Evolutionary conservation across 2,113 vertebrate genomes (phyloP), one percentile per base, ranked within the genome.

Genomic region (Stigmatopora argus): DNA sequence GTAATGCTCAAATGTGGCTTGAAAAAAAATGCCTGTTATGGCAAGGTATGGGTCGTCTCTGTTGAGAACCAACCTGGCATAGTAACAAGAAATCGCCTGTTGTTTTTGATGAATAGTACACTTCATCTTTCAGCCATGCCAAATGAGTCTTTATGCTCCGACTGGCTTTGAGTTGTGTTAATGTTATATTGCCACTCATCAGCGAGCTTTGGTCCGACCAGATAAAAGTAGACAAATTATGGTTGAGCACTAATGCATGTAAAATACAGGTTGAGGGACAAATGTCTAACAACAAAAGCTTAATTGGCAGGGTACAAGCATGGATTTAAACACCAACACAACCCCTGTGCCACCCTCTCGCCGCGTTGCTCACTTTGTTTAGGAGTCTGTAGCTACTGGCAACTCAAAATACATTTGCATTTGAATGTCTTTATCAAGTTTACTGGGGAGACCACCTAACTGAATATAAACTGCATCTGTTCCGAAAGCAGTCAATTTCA

Each of bases 381-480:
- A 3, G 38, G 48, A 46, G 46, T 69, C 53, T 69, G 70, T 53
- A 65, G 64, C 68, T 53, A 45, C 13, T 74, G 74, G 69, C 70
- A 68, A 68, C 74, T 60, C 70, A 46, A 74, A 72, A 69, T 67
- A 61, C 26, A 76, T 83, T 83, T 79, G 78, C 80, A 81, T 75
- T 59, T 75, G 76, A 81, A 83, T 72, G 19, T 59, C 51, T 66
- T 31, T 41, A 70, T 73, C 64, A 75, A 46, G 51, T 75, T 79
- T 84, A 71, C 71, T 75, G 72, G 65, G 3, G 2, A 62, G 70
- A 73, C 74, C 70, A 76, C 70, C 70, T 62, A 78, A 73, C 53
- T 64, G 45, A 45, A 75, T 60, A 72, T 66, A 55, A 66, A 57
- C 64, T 59, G 47, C 10, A 31, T 53, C 48, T 41, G 13, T n/a